Base-by-base conservation (phyloP, 2,113 vertebrate species). In the Chloebia gouldiae region DNA sequence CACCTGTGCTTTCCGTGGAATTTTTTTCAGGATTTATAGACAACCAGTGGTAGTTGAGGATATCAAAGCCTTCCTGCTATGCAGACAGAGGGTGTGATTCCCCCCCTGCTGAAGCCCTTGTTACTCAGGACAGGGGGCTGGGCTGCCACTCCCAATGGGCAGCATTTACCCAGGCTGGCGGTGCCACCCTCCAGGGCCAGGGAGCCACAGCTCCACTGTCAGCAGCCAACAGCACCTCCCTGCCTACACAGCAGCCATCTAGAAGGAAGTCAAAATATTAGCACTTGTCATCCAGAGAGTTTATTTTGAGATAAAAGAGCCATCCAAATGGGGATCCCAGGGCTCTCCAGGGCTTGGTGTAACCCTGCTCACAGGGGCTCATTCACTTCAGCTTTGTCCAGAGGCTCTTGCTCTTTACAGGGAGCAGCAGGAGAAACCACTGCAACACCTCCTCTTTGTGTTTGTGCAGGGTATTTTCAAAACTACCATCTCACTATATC, bases 321-420 rank as follows among this genome's bases (percentile, higher is more conserved):
- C 23, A 30, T 69, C 53, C 49, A 25, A 4, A 16, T 9, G 54
- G 49, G 64, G 49, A 20, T 70, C 27, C 30, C 54, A 31, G 87
- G 40, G 40, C 40, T 51, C 63, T 60, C 19, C 45, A 27, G 86
- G 39, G 44, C 72, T 20, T 13, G n/a, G 22, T 59, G 51, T 13
- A 28, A 25, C 33, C 16, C 6, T 0, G 0, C 47, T 81, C 7
- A 0, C 51, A 39, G 68, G 42, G 61, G 33, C 40, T 17, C 17
- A 13, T 35, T 40, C 27, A 9, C 11, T 31, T 63, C 53, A 39
- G 22, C 53, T 76, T 40, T 30, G 44, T 30, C 19, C 2, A 2
- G 15, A 23, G 21, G 6, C 31, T 39, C 28, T 44, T 54, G 64
- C 24, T 78, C 56, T 56, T 44, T 12, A 28, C 33, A 44, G 66